These are phyloP conservation scores for Augiades crinisus DNA, from an alignment of 2,888 invertebrate genomes.

Conservation along the genomic window DNA sequence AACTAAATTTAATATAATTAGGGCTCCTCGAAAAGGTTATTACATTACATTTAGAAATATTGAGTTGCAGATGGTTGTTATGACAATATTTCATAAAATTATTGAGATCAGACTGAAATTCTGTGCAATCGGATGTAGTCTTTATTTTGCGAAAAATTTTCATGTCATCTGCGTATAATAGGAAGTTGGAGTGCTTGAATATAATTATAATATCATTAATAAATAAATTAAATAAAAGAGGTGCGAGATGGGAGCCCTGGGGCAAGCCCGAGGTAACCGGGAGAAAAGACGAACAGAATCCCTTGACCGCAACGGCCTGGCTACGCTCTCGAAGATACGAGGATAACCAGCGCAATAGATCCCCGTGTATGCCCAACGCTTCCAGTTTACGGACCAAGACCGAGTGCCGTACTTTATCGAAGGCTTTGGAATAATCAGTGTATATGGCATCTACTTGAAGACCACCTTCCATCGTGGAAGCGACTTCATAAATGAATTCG, in stretches of 20 bases:
- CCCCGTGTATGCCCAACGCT: not conserved
- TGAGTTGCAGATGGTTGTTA: not conserved
- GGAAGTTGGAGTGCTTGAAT: not conserved
- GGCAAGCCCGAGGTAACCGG: too few species aligned
- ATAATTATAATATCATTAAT: not conserved
- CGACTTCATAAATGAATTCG: constrained; percentile 18
- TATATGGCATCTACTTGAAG: constrained; percentile 30
- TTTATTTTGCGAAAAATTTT: not conserved
- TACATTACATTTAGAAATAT: not conserved
- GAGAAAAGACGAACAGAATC: not conserved
- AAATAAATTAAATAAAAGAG: constrained; percentile 3
- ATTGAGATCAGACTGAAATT: not conserved
- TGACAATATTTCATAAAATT: not conserved
- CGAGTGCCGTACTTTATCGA: constrained; percentile 26
- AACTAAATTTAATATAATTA: not conserved
- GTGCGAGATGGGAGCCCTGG: not conserved
- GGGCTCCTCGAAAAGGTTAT: not conserved
- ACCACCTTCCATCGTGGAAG: constrained; percentile 22
- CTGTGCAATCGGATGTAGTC: not conserved
- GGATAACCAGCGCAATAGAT: not conserved
- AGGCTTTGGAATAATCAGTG: constrained; percentile 24
- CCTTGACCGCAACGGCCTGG: not conserved
- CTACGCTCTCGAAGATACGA: not conserved
- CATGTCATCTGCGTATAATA: too few species aligned
- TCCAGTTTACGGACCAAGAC: not conserved